Percentiles rank a stretch among this genome's conserved stretches.
phyloP scores from a whole-genome alignment of 2,797 vertebrate genomes.

The Silurus lanzhouensis region DNA sequence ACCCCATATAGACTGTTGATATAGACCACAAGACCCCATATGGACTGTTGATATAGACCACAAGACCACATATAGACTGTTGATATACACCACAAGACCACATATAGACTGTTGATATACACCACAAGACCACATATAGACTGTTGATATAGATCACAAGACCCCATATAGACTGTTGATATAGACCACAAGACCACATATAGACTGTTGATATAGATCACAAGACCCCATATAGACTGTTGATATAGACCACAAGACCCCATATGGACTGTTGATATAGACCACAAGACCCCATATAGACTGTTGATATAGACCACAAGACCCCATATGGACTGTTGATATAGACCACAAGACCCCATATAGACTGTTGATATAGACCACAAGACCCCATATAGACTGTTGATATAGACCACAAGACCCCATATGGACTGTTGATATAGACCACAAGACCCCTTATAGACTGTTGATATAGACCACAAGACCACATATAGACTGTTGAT shows the following conservation, averaged over 20 bases:
- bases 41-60: too few species aligned
- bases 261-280: not conserved
- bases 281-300: not conserved
- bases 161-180: too few species aligned
- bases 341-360: too few species aligned
- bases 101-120: too few species aligned
- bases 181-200: too few species aligned
- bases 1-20: not conserved
- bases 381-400: not conserved
- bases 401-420: not conserved
- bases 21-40: not conserved
- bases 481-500: too few species aligned
- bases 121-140: not conserved
- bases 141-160: not conserved
- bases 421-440: too few species aligned
- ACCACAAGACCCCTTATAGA: too few species aligned
- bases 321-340: not conserved
- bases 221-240: too few species aligned
- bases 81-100: too few species aligned
- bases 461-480: not conserved
- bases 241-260: not conserved
- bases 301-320: too few species aligned
- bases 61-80: not conserved
- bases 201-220: not conserved
- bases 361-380: too few species aligned